Conservation (phyloP, 2,888 invertebrate species). For the Aspidiotus destructor region DNA sequence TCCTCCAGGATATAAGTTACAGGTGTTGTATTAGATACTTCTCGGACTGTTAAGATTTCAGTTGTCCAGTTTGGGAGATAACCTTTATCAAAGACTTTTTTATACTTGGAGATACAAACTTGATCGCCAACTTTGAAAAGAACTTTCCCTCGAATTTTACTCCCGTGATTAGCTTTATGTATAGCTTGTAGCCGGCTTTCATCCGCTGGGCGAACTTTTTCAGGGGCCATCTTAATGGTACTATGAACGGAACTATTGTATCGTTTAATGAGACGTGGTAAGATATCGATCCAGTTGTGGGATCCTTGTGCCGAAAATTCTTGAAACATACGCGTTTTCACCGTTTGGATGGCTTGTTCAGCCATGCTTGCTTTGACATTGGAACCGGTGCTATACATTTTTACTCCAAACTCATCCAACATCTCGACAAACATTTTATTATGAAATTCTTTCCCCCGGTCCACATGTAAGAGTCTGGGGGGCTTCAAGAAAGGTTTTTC, state of each 20-base stretch:
- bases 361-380: not conserved
- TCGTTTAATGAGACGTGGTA: not conserved
- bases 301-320: constrained; percentile 14
- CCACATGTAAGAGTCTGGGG: too few species aligned
- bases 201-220: constrained; percentile 38
- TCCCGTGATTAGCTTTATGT: too few species aligned
- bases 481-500: too few species aligned
- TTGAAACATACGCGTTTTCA: not conserved
- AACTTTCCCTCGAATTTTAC: too few species aligned
- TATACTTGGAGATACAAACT: constrained; percentile 40
- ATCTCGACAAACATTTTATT: too few species aligned
- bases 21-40: constrained; percentile 37
- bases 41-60: constrained; percentile 40
- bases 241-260: not conserved
- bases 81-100: constrained; percentile 40
- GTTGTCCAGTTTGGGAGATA: constrained; percentile 41
- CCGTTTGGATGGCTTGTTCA: not conserved
- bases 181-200: too few species aligned
- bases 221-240: not conserved
- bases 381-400: not conserved
- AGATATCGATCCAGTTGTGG: not conserved
- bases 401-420: too few species aligned
- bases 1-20: constrained; percentile 5
- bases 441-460: too few species aligned
- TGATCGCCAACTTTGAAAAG: constrained; percentile 39